phyloP scores from a whole-genome alignment of 2,888 invertebrate genomes.

The Schizotus pectinicornis region DNA sequence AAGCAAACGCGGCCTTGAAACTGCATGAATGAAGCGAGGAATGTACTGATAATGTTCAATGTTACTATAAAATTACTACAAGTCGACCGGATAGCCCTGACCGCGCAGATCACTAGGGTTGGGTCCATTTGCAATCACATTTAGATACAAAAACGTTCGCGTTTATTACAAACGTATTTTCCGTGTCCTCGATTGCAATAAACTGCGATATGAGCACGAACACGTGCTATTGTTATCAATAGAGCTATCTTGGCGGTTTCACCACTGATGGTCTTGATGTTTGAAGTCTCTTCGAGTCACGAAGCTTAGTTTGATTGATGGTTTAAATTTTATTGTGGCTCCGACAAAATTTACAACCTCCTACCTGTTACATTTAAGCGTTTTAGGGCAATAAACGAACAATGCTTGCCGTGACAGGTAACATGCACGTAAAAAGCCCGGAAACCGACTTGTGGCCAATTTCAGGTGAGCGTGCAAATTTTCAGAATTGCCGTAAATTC shows the following conservation, averaged over 20 bases:
- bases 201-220: no score
- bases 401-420: conserved; percentile 11
- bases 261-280: no score
- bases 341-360: conserved; percentile 6
- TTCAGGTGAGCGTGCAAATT: conserved; percentile 1
- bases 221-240: no score
- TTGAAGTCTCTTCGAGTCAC: no score
- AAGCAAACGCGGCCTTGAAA: conserved; percentile 34
- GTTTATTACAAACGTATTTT: no score
- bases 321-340: no score
- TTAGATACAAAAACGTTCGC: no score
- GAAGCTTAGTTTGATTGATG: no score
- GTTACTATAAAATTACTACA: conserved; percentile 31
- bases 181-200: no score
- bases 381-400: conserved; percentile 14
- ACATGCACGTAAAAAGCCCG: not conserved
- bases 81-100: conserved; percentile 31
- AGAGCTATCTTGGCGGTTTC: no score
- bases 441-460: conserved; percentile 18
- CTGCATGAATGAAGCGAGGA: conserved; percentile 33
- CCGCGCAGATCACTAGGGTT: no score
- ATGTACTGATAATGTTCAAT: conserved; percentile 25
- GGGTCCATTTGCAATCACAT: no score
- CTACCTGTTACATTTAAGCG: conserved; percentile 14
- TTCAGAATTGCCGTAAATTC: not conserved